Conservation (phyloP, 1,140 invertebrate genomes). For the Drosophila chauvacae region DNA sequence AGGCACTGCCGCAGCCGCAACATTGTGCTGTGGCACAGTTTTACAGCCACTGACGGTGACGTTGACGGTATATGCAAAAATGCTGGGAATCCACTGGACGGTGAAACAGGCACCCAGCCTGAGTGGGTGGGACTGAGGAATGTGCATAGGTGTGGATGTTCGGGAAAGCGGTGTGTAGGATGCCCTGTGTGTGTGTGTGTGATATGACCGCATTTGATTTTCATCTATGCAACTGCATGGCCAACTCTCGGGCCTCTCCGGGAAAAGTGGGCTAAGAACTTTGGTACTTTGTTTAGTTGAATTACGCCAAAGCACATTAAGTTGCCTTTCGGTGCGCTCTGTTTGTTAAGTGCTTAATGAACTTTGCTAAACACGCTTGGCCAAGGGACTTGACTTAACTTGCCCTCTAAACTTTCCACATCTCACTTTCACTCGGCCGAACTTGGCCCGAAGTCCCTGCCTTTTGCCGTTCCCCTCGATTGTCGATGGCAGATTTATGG, state of each 20-base stretch:
- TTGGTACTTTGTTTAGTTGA: conserved; percentile 63
- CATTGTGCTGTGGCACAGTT: conserved; percentile 52
- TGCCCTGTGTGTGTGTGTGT: conserved; percentile 1
- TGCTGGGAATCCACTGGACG: conserved; percentile 31
- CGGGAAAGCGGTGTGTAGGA: background rate
- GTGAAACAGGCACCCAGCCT: conserved; percentile 20
- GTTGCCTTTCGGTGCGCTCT: conserved; percentile 46
- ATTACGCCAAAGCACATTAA: conserved; percentile 57
- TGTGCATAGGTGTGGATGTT: conserved; percentile 6
- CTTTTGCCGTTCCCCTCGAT: background rate
- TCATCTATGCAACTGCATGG: conserved; percentile 38
- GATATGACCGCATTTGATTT: conserved; percentile 56
- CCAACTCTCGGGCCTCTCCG: conserved; percentile 15
- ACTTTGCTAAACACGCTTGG: conserved; percentile 55
- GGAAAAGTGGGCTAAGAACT: conserved; percentile 45
- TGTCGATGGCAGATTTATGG: conserved; percentile 31
- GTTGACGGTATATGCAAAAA: conserved; percentile 60
- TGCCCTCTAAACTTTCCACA: conserved; percentile 51
- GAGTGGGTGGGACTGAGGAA: conserved; percentile 16
- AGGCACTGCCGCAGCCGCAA: conserved; percentile 37
- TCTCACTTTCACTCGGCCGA: conserved; percentile 56
- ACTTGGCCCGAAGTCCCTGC: conserved; percentile 26
- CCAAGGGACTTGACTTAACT: conserved; percentile 45
- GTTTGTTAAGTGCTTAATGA: conserved; percentile 63
- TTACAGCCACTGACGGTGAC: conserved; percentile 48